Base-by-base conservation (phyloP, 2,113 vertebrate species). In the Lota lota region DNA sequence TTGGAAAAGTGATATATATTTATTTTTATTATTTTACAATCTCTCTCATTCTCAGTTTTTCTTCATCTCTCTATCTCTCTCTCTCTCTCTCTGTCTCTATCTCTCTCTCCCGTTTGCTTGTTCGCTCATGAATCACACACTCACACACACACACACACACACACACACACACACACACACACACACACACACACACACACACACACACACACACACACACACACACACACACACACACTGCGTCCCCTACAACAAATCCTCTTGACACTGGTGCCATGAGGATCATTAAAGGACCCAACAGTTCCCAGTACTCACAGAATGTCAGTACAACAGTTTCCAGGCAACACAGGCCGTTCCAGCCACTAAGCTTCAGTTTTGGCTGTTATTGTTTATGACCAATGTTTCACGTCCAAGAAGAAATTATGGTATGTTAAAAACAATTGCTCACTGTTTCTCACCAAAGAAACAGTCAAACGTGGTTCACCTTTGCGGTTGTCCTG, bases 241-340 rank as follows among this genome's bases (percentile, higher is more conserved):
- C 33, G 22, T 54, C 51, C 36, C 47, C 24, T 51, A 58, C 33
- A 17, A 14, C 14, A n/a, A 18, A 33, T 20, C 20, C 21, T 57
- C 36, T n/a, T 28, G 57, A 66, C 57, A 66, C 22, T 21, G 53
- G 33, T 61, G 56, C 54, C 22, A 47, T 64, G 67, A 14, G 59
- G 65, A 56, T 67, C n/a, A 68, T 65, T 53, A 19, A 53, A 22
- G 40, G 63, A 20, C 20, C 47, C 63, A 22, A 53, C 24, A 69
- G 59, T 70, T 70, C 64, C 67, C 60, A 60, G n/a, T 14, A 40
- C 40, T 65, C 40, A 51, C 47, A 64, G 36, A 65, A 53, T 16
- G 22, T 67, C 33, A 57, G 21, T 14, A 16, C 36, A 51, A 21
- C 19, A 7, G 53, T 57, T 36, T 57, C 65, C 65, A 33, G 17